Evolutionary conservation across 2,888 invertebrate species (phyloP).

Genomic region (Alentia gelatinosa): DNA sequence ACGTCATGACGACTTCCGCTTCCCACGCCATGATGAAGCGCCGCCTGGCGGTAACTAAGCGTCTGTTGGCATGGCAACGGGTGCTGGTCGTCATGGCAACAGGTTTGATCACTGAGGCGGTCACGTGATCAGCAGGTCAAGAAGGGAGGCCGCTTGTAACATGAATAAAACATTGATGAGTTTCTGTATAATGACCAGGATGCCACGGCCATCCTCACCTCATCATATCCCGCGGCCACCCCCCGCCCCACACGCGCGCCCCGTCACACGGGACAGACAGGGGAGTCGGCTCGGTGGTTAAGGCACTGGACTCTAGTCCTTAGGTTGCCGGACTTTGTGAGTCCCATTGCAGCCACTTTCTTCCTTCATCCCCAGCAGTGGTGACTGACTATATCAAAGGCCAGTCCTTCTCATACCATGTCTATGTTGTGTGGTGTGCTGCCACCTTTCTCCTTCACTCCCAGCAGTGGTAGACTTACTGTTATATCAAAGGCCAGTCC

Average conservation of each 20-base stretch:
- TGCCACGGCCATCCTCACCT: background rate
- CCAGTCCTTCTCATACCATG: too few relatives aligned
- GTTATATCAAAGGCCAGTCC: too few relatives aligned
- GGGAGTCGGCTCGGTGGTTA: too few relatives aligned
- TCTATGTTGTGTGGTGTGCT: too few relatives aligned
- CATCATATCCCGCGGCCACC: background rate
- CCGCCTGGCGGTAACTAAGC: slow-evolving; percentile 41
- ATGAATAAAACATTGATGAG: slow-evolving; percentile 34
- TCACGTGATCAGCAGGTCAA: slow-evolving; percentile 43
- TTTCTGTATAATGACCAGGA: background rate
- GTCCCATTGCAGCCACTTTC: too few relatives aligned
- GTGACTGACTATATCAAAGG: too few relatives aligned
- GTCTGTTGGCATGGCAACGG: slow-evolving; percentile 27
- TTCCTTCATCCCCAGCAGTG: too few relatives aligned
- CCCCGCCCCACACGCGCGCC: background rate
- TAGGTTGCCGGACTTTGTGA: too few relatives aligned
- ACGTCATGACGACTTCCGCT: too few relatives aligned
- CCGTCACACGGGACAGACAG: background rate
- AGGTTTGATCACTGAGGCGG: background rate
- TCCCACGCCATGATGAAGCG: background rate
- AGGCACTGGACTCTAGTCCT: too few relatives aligned
- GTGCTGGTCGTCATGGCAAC: background rate
- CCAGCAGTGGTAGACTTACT: too few relatives aligned
- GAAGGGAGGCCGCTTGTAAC: slow-evolving; percentile 23
- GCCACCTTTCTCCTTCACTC: too few relatives aligned